These are phyloP conservation scores for Collichthys lucidus DNA, from an alignment of 2,113 vertebrate genomes.

Conservation along the genomic window DNA sequence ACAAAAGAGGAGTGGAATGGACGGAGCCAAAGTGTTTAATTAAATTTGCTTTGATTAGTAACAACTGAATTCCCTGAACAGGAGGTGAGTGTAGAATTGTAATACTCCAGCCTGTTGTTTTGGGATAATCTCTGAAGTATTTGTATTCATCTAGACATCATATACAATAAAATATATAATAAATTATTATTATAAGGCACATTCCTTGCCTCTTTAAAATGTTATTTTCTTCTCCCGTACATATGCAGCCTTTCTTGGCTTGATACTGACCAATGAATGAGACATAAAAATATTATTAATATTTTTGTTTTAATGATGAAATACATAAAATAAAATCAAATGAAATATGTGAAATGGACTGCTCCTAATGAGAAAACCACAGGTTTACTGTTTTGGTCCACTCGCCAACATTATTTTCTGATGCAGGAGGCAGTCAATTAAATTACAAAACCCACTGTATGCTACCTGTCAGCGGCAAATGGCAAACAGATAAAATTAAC, in stretches of 20 bases:
- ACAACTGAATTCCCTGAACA: slow-evolving; percentile 49
- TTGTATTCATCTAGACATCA: slow-evolving; percentile 26
- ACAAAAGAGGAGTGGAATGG: slow-evolving; percentile 54
- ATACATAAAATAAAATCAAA: too few relatives aligned
- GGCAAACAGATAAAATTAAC: too few relatives aligned
- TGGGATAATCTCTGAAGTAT: neutral
- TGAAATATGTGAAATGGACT: too few relatives aligned
- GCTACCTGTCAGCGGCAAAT: neutral
- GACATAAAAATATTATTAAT: neutral
- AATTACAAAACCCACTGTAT: neutral
- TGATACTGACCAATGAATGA: neutral
- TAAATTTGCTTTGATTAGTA: slow-evolving; percentile 65
- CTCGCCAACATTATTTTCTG: too few relatives aligned
- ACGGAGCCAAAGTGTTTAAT: slow-evolving; percentile 50
- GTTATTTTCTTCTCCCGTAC: neutral
- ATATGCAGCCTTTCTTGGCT: neutral
- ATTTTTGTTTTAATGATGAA: neutral
- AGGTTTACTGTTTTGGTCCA: too few relatives aligned
- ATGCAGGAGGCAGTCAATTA: neutral
- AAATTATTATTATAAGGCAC: too few relatives aligned
- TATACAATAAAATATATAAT: too few relatives aligned
- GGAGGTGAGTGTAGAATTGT: slow-evolving; percentile 34
- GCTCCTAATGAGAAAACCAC: too few relatives aligned
- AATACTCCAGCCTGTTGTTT: slow-evolving; percentile 18
- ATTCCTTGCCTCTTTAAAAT: neutral